Conservation (phyloP, 2,113 vertebrate species). For the Polypterus senegalus region DNA sequence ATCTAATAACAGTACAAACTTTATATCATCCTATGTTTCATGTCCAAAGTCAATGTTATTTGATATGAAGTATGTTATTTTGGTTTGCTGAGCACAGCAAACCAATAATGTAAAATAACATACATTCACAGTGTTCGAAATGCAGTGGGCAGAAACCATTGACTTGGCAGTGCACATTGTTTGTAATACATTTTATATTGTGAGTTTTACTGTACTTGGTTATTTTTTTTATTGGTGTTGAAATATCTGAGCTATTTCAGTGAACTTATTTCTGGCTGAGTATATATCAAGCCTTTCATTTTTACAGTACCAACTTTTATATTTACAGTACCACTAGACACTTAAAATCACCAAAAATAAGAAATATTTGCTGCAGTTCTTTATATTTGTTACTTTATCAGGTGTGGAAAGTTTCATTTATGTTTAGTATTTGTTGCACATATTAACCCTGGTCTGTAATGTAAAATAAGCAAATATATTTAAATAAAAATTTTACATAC, state of each 20-base stretch:
- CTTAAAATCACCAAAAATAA: too few relatives aligned
- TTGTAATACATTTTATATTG: conserved; percentile 41
- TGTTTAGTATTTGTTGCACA: too few relatives aligned
- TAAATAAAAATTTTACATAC: too few relatives aligned
- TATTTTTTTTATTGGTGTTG: conserved; percentile 19
- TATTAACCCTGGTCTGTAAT: too few relatives aligned
- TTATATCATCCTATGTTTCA: conserved; percentile 29
- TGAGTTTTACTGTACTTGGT: conserved; percentile 36
- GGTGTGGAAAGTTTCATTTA: too few relatives aligned
- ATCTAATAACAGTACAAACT: conserved; percentile 27
- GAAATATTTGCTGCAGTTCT: too few relatives aligned
- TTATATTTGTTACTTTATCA: too few relatives aligned
- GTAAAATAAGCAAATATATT: too few relatives aligned
- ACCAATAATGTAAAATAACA: conserved; percentile 45
- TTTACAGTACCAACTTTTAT: too few relatives aligned
- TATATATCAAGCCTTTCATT: too few relatives aligned
- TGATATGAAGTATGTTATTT: conserved; percentile 52
- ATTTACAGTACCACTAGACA: too few relatives aligned
- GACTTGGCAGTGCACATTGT: conserved; percentile 28
- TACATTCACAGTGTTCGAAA: conserved; percentile 22
- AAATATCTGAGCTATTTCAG: conserved; percentile 34
- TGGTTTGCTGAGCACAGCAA: conserved; percentile 43
- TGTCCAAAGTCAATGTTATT: conserved; percentile 43
- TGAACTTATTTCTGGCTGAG: too few relatives aligned
- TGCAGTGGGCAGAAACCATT: conserved; percentile 27